Base-by-base conservation (phyloP, 2,888 invertebrate genomes). In the Drosophila longiperda region DNA sequence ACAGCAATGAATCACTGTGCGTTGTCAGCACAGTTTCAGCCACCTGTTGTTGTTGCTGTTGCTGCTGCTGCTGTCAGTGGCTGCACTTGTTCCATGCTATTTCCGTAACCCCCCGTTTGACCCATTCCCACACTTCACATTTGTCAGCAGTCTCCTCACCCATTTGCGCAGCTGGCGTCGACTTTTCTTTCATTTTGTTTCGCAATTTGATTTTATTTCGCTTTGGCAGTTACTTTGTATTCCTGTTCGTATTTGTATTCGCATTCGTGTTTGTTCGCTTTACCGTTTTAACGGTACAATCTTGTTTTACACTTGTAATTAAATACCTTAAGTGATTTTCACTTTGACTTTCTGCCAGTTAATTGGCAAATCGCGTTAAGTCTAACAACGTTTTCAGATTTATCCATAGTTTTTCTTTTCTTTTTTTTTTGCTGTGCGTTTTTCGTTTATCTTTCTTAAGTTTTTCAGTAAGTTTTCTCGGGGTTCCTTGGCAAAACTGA, bases 251-350 rank as follows among this genome's bases (percentile, higher is more conserved):
- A 6, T 33, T 23, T 26, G 36, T 38, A 17, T 54, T 42, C 60
- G 34, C 23, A 48, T 69, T 58, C 58, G 69, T 53, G 45, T 15
- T 45, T 45, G 15, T 45, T 23, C 45, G n/a, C 12, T 8, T 23
- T 55, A 9, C 45, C 36, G 53, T 66, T 65, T 45, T 17, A 52
- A 49, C 34, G 32, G 17, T 67, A 32, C 54, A 55, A 55, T 57
- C 61, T 74, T 59, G 67, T 63, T 79, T 74, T 81, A 81, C 83
- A 63, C 71, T 79, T 71, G 89, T 83, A 89, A 85, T 87, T 83
- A 79, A 81, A 85, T 83, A 87, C 76, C 79, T 89, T 87, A 81
- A 85, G 87, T 89, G 89, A 87, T 83, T 83, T 73, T 62, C 54
- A 36, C 81, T 76, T 78, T 72, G 62, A 55, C 73, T 65, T 72